phyloP scores from a whole-genome alignment of 37 sponge, comb jelly and placozoan genomes.

The Lycopodina hypogea region DNA sequence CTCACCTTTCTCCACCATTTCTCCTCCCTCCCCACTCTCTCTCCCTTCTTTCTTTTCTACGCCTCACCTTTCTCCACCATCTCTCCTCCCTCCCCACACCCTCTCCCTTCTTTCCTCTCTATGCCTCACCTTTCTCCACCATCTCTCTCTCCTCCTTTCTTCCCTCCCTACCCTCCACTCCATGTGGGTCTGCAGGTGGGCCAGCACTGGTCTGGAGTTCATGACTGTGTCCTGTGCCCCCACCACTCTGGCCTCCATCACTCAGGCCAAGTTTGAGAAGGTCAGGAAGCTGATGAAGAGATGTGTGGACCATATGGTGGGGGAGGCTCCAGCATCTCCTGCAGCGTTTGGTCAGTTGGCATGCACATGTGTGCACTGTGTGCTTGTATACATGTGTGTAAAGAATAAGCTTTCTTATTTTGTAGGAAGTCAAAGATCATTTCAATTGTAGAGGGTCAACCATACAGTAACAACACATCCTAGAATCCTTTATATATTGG shows the following conservation, averaged over 20 bases:
- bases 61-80: background rate
- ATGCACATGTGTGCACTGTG: background rate
- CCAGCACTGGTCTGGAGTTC: constrained; percentile 72
- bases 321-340: constrained; percentile 29
- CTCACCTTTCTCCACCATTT: too few relatives aligned
- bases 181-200: constrained; percentile 52
- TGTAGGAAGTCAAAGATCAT: too few relatives aligned
- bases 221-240: constrained; percentile 64
- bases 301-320: constrained; percentile 60
- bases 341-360: background rate
- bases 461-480: too few relatives aligned
- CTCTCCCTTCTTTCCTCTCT: too few relatives aligned
- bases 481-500: too few relatives aligned
- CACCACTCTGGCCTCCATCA: constrained; percentile 34
- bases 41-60: too few relatives aligned
- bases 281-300: constrained; percentile 52
- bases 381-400: too few relatives aligned
- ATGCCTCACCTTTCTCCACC: background rate
- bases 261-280: constrained; percentile 35
- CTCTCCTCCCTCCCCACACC: too few relatives aligned
- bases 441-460: too few relatives aligned
- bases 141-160: background rate
- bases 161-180: too few relatives aligned
- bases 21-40: too few relatives aligned
- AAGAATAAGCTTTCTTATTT: background rate